Base-by-base conservation (phyloP, 2,888 invertebrate genomes). In the Escarpia spicata region DNA sequence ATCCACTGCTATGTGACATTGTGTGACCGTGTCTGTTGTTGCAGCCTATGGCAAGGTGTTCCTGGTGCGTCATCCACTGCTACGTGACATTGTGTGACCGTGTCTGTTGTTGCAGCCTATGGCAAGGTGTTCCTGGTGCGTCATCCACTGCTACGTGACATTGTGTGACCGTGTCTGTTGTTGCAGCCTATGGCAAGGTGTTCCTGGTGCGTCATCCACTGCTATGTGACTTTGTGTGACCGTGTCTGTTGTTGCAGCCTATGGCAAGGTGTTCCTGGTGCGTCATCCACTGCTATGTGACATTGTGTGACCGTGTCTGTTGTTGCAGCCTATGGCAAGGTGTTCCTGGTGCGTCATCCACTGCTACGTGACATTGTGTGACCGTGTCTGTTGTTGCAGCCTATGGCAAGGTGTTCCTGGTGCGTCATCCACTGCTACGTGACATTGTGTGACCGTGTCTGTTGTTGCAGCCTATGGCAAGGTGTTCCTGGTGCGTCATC, bases 181-280 rank as follows among this genome's bases (percentile, higher is more conserved):
- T 95, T 94, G 91, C 94, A 96, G 96, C 96, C 6, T 96, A 96
- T 94, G 96, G 97, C 98, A 99, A 97, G 98, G 99, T 97, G 96
- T 99, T 99, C 97, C 97, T 99, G 96, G 99, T 99, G 94, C 97
- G 99, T 94, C n/a, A n/a, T n/a, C n/a, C n/a, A n/a, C n/a, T n/a
- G n/a, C n/a, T n/a, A n/a, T n/a, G n/a, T n/a, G 37, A 37, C 12
- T 52, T 52, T 52, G 52, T 3, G 0, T 37, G 10, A 90, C 37
- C 8, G 12, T 37, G 43, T 12, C 31, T 43, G 43, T 92, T 26
- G 43, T 95, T 94, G 91, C 94, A 96, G 96, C 96, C 6, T 96
- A 96, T 94, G 96, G 97, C 98, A 99, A 97, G 98, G 99, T 97
- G 96, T 99, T 99, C 97, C 97, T 99, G 96, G 99, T 99, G 94